Percentiles rank a stretch among this genome's conserved stretches.
These are phyloP conservation scores for Proteles cristata DNA, from an alignment of 2,113 vertebrate species.

Conservation along the genomic window DNA sequence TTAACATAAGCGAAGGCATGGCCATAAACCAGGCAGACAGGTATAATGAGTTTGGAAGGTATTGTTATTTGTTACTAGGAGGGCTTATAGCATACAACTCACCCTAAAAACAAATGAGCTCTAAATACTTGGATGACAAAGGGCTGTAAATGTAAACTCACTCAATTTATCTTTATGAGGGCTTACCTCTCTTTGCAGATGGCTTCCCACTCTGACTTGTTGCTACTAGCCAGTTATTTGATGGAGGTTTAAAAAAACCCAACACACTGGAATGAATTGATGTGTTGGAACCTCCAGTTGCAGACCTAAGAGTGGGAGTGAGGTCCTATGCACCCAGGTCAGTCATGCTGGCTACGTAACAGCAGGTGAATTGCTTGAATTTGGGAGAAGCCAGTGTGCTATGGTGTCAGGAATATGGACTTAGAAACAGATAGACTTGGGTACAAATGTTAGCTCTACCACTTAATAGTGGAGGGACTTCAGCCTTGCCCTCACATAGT, in stretches of 20 bases:
- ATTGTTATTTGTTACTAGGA: slow-evolving; percentile 65
- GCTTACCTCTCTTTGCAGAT: background rate
- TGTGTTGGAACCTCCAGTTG: background rate
- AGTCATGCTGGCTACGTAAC: background rate
- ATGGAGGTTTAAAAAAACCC: background rate
- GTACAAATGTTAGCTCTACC: background rate
- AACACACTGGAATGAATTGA: background rate
- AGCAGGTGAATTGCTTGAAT: background rate
- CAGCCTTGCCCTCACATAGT: background rate
- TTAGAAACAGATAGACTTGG: background rate
- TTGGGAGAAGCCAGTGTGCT: background rate
- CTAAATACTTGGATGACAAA: slow-evolving; percentile 47
- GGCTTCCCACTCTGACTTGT: background rate
- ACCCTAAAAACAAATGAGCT: slow-evolving; percentile 40
- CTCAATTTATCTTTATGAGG: background rate
- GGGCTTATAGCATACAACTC: background rate
- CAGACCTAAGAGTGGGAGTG: background rate
- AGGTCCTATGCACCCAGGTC: background rate
- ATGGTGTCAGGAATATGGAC: background rate
- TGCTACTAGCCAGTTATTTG: background rate
- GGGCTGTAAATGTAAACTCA: slow-evolving; percentile 32
- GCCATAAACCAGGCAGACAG: slow-evolving; percentile 47
- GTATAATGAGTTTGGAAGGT: slow-evolving; percentile 37
- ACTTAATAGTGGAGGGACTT: background rate
- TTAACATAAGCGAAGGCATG: background rate